A percentile compares a stretch with the other conserved stretches of the same genome.
These are phyloP conservation scores for Rhea americana DNA, from an alignment of 2,113 vertebrate species.

Conservation along the genomic window DNA sequence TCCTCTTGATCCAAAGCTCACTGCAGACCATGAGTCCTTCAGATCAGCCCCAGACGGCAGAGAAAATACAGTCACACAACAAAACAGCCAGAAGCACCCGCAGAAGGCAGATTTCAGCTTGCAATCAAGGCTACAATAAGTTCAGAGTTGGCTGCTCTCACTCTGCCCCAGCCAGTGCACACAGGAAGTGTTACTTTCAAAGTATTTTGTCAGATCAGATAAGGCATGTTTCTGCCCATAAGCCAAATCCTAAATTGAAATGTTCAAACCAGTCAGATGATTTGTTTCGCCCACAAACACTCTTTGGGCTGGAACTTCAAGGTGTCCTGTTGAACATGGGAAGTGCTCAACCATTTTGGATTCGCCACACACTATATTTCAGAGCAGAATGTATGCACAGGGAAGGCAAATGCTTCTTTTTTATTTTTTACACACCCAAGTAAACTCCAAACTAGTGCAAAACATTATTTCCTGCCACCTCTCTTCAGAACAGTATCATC, in stretches of 20 bases:
- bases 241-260: background rate
- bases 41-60: background rate
- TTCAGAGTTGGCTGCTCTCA: background rate
- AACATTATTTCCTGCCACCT: background rate
- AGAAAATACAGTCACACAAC: background rate
- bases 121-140: background rate
- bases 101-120: background rate
- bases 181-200: background rate
- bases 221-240: background rate
- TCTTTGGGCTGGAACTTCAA: background rate
- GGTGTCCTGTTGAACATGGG: background rate
- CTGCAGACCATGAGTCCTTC: background rate
- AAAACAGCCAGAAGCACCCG: background rate
- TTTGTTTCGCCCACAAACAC: background rate
- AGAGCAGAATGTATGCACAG: background rate
- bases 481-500: background rate
- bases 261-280: background rate
- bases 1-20: background rate
- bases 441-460: background rate
- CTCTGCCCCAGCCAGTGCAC: background rate
- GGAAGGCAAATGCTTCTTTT: background rate
- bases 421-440: background rate
- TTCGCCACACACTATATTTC: background rate
- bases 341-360: background rate
- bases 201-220: background rate